Percentiles rank a stretch among this genome's conserved stretches.
Evolutionary conservation across 2,797 vertebrate species (phyloP).

Genomic region (Molossus molossus): DNA sequence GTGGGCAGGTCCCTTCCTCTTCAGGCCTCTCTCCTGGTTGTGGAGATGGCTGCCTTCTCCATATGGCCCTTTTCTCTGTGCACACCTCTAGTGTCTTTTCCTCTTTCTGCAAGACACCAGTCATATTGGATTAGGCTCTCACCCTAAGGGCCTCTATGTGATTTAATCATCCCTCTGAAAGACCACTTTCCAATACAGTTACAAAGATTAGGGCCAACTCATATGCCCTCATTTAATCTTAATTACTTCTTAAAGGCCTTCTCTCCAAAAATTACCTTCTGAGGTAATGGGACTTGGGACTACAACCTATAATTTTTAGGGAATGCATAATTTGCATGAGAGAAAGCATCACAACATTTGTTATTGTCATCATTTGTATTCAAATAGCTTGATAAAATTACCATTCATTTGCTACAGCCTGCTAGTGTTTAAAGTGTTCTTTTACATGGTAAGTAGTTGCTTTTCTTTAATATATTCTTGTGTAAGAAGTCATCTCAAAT

Average conservation of each 20-base stretch:
- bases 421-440: neutral
- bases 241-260: neutral
- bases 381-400: neutral
- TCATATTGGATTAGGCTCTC: neutral
- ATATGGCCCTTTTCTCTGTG: neutral
- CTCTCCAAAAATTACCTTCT: neutral
- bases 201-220: neutral
- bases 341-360: neutral
- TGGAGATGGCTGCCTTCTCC: neutral
- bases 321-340: neutral
- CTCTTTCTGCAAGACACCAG: neutral
- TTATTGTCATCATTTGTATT: neutral
- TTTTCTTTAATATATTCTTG: neutral
- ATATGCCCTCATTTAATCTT: neutral
- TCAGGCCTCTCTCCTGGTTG: neutral
- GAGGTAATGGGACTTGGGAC: neutral
- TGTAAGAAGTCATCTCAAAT: neutral
- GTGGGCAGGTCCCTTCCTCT: no score
- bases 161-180: neutral
- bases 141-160: neutral
- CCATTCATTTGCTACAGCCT: neutral
- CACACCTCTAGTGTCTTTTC: neutral
- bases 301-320: neutral
- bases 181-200: neutral
- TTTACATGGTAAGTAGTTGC: neutral